Evolutionary conservation across 2,113 vertebrate genomes (phyloP), one percentile per base, ranked within the genome.

Genomic region (Vidua chalybeata): DNA sequence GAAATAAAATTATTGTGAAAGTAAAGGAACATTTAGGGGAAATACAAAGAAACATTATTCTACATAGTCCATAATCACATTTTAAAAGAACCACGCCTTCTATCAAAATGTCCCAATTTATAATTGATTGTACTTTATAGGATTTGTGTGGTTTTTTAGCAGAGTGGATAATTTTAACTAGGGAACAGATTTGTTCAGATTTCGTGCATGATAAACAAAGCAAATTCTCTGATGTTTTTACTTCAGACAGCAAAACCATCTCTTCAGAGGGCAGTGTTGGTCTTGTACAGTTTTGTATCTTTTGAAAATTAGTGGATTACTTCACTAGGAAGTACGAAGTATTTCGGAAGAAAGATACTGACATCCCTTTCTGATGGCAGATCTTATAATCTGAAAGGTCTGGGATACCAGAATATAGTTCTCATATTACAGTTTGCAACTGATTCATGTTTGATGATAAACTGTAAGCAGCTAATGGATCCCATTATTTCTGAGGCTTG

Each of bases 401-500:
- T 83, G 46, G 31, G 23, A 67, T 71, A 61, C 22, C 28, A 71
- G 48, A 78, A 78, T 69, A 52, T 63, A 78, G 43, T 71, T 83
- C 87, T 95, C 52, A n/a, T 80, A 55, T 86, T 95, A 84, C 85
- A 72, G 76, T 88, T 83, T 89, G 80, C 45, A 74, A 31, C 39
- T 84, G 84, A 76, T 95, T 76, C 5, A 5, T 83, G 48, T 72
- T 89, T 95, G 95, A 77, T 75, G 61, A 79, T 94, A 46, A 94
- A 95, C 66, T 54, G 31, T 91, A 91, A 97, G 94, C 95, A 90
- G 68, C 51, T 96, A 92, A 96, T 94, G 90, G 85, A 78, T 89
- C 83, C 45, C 33, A 49, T 96, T 84, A 87, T 92, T 96, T 92
- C 85, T 95, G 64, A 27, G 84, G 76, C 45, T 95, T 90, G 43